Conservation (phyloP, 2,797 vertebrate genomes). For the Paratrypauchen microcephalus region DNA sequence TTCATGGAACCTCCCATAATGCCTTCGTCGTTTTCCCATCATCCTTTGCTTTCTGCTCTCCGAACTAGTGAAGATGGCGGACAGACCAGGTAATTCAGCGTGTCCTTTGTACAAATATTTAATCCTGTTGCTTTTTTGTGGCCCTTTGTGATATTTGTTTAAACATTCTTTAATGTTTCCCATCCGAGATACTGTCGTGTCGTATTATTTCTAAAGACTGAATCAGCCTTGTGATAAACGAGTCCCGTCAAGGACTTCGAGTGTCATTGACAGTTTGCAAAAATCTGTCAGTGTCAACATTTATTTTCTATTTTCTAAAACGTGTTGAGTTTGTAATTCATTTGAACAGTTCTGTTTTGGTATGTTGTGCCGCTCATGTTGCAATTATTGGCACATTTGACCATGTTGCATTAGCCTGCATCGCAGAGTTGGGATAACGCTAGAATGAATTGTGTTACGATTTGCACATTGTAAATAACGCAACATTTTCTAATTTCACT, state of each 20-base stretch:
- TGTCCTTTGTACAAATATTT: constrained; percentile 26
- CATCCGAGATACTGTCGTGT: not conserved
- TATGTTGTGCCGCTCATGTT: not conserved
- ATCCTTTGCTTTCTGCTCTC: constrained; percentile 38
- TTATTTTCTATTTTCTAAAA: not conserved
- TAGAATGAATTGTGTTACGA: not conserved
- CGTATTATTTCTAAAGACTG: not conserved
- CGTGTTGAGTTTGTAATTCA: fast-evolving
- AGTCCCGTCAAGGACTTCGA: constrained; percentile 77
- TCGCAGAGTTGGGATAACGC: not conserved
- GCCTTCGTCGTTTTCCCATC: constrained; percentile 58
- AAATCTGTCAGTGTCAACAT: not conserved
- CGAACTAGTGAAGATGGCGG: constrained; percentile 79
- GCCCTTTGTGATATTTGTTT: fast-evolving
- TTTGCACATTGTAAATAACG: not conserved
- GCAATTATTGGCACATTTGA: not conserved
- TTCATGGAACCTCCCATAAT: constrained; percentile 57
- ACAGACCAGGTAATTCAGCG: constrained; percentile 71
- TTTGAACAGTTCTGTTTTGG: not conserved
- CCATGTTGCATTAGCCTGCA: not conserved
- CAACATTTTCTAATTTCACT: not conserved
- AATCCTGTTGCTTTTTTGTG: fast-evolving
- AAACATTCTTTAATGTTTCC: not conserved
- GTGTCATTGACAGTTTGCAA: constrained; percentile 49
- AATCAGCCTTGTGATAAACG: constrained; percentile 42